These are phyloP conservation scores for Papilio elwesi DNA, from an alignment of 2,888 invertebrate genomes.

Conservation along the genomic window DNA sequence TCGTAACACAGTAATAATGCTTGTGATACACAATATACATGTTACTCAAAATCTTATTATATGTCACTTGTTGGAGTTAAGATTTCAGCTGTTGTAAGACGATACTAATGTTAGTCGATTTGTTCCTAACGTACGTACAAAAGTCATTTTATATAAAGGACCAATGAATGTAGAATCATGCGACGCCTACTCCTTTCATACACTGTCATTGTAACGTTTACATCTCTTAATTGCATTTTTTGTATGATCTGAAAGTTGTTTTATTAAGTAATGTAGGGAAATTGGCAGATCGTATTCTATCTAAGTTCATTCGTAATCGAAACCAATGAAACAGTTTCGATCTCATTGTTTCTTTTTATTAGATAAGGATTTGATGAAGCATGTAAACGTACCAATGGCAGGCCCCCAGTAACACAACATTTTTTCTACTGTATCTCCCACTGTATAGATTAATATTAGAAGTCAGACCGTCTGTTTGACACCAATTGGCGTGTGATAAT, in stretches of 20 bases:
- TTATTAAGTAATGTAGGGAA: background rate
- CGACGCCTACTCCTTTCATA: background rate
- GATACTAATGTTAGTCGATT: constrained; percentile 16
- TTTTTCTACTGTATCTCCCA: background rate
- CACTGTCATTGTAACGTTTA: constrained; percentile 6
- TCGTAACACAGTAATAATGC: background rate
- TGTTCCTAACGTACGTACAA: constrained; percentile 40
- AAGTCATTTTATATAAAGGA: constrained; percentile 35
- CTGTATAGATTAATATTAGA: constrained; percentile 1
- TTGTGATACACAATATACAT: constrained; percentile 22
- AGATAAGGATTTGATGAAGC: background rate
- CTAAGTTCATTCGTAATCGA: background rate
- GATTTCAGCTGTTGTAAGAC: background rate
- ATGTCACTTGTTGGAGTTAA: constrained; percentile 4
- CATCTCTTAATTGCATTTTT: background rate
- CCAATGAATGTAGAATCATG: constrained; percentile 33
- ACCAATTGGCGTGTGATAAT: constrained; percentile 26
- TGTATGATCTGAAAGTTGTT: background rate
- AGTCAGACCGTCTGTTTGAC: constrained; percentile 1
- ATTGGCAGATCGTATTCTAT: background rate
- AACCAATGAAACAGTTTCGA: background rate
- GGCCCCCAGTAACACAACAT: background rate
- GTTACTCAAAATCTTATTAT: background rate
- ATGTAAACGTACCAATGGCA: constrained; percentile 12
- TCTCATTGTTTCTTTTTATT: background rate